A percentile compares a stretch with the other conserved stretches of the same genome.
phyloP scores from a whole-genome alignment of 2,797 vertebrate genomes.

The Clarias laeviceps region DNA sequence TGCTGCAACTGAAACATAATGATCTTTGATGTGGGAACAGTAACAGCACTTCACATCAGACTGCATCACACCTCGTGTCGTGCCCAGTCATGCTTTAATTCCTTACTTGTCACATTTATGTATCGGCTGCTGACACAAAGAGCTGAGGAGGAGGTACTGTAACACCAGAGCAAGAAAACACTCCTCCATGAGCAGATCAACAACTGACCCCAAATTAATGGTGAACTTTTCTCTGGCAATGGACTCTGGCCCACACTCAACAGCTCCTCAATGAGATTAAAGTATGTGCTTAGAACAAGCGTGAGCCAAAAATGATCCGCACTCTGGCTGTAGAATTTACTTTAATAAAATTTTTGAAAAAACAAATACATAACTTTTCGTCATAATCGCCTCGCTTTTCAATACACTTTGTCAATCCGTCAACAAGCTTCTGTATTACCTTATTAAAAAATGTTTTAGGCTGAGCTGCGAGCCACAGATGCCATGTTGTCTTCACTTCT shows the following conservation, averaged over 20 bases:
- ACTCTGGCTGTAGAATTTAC: no score
- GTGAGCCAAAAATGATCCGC: no score
- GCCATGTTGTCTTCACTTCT: no score
- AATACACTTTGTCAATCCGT: no score
- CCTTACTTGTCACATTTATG: background rate
- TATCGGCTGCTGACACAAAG: background rate
- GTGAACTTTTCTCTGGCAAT: no score
- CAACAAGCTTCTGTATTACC: no score
- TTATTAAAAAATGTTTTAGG: no score
- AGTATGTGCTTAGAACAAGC: background rate
- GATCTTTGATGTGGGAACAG: background rate
- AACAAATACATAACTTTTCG: no score
- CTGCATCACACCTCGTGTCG: background rate
- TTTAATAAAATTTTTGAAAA: no score
- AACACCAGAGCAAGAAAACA: background rate
- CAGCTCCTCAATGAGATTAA: slow-evolving; percentile 4
- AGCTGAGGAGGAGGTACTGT: background rate
- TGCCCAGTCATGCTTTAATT: background rate
- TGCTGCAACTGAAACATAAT: background rate
- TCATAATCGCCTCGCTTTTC: no score
- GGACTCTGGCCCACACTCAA: background rate
- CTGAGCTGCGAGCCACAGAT: no score
- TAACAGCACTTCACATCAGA: background rate
- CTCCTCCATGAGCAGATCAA: background rate
- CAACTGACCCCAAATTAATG: background rate